These are phyloP conservation scores for Melanostoma mellinum DNA, from an alignment of 2,888 invertebrate species.

Conservation along the genomic window DNA sequence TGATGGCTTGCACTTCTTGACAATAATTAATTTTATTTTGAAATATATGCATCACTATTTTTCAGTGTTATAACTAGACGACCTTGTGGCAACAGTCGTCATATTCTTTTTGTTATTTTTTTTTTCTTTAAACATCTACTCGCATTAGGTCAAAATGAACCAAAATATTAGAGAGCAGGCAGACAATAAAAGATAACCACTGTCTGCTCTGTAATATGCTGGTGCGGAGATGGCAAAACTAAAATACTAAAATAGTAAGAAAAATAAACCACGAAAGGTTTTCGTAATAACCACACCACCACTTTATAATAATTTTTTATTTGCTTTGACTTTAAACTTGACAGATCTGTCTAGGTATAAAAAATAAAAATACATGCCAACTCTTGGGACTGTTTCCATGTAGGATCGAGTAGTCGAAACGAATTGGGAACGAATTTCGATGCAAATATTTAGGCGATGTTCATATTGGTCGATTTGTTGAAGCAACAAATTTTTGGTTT, in stretches of 20 bases:
- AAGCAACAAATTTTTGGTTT: too few species aligned
- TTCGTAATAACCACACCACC: constrained; percentile 13
- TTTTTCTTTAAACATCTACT: constrained; percentile 56
- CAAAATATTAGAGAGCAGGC: constrained; percentile 8
- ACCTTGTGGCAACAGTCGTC: constrained; percentile 64
- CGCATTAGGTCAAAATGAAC: constrained; percentile 38
- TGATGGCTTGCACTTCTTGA: constrained; percentile 25
- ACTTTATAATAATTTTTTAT: constrained; percentile 4
- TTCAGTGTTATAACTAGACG: constrained; percentile 66
- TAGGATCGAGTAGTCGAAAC: too few species aligned
- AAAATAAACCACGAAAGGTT: constrained; percentile 46
- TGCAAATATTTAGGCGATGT: too few species aligned
- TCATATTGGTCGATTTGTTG: too few species aligned
- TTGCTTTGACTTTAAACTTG: constrained; percentile 14
- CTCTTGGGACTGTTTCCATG: too few species aligned
- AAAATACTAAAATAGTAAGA: neutral
- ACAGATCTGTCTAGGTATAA: constrained; percentile 9
- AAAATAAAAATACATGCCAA: too few species aligned
- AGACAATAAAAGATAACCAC: neutral
- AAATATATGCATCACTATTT: constrained; percentile 55
- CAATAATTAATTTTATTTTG: constrained; percentile 56
- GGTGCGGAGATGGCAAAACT: constrained; percentile 21
- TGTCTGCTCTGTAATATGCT: neutral
- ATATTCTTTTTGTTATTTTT: constrained; percentile 61
- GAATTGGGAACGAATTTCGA: too few species aligned